Percentiles rank a stretch among this genome's conserved stretches.
These are phyloP conservation scores for Drosophila sucinea DNA, from an alignment of 1,140 invertebrate genomes.

Conservation along the genomic window DNA sequence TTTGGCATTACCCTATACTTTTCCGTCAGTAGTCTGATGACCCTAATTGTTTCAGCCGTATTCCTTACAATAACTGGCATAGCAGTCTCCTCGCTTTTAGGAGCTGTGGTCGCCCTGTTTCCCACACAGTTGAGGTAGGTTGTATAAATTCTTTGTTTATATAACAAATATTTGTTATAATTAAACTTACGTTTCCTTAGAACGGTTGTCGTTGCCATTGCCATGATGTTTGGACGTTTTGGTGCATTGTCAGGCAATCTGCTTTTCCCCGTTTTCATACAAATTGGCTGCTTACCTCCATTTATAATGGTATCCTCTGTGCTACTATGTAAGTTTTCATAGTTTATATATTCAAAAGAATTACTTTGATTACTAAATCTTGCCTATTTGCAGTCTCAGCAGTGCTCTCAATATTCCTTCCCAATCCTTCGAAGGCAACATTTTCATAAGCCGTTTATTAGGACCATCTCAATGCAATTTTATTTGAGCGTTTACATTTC, in stretches of 20 bases:
- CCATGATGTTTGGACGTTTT: slow-evolving; percentile 78
- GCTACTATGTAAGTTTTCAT: slow-evolving; percentile 58
- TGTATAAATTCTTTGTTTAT: background rate
- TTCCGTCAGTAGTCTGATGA: slow-evolving; percentile 82
- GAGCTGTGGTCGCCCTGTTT: slow-evolving; percentile 71
- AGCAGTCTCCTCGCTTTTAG: slow-evolving; percentile 69
- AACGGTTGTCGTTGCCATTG: slow-evolving; percentile 69
- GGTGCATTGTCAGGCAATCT: slow-evolving; percentile 77
- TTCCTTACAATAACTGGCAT: slow-evolving; percentile 71
- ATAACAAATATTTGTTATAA: background rate
- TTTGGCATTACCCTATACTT: slow-evolving; percentile 83
- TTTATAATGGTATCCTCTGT: slow-evolving; percentile 74
- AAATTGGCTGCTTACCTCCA: slow-evolving; percentile 76
- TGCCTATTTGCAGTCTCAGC: slow-evolving; percentile 49
- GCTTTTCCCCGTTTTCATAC: slow-evolving; percentile 71
- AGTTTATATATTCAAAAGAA: background rate
- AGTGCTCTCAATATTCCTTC: slow-evolving; percentile 55
- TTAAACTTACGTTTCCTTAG: slow-evolving; percentile 25
- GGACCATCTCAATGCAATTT: background rate
- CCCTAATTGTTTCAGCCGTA: slow-evolving; percentile 63
- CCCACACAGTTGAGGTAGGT: slow-evolving; percentile 75
- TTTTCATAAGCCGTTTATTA: slow-evolving; percentile 41
- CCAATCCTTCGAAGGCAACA: slow-evolving; percentile 59
- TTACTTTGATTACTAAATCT: background rate
- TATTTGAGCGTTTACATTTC: background rate